These are phyloP conservation scores for Boleophthalmus pectinirostris DNA, from an alignment of 2,113 vertebrate genomes.

Conservation along the genomic window DNA sequence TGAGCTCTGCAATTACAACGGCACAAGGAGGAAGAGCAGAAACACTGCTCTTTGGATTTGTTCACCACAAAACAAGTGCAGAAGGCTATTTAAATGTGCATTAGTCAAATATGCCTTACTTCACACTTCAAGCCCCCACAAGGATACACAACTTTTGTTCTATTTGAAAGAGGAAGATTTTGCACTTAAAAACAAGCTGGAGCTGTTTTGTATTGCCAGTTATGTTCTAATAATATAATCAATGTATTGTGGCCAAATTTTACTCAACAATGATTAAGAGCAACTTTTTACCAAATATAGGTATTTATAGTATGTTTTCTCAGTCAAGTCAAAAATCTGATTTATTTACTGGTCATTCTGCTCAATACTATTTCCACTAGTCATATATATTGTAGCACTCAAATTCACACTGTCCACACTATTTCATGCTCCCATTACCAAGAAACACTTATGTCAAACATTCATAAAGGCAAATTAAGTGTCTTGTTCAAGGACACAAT, in stretches of 20 bases:
- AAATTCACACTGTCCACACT: not conserved
- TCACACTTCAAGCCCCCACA: not conserved
- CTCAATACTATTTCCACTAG: not conserved
- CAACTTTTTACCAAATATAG: too few relatives aligned
- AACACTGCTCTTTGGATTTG: conserved; percentile 20
- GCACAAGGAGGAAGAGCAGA: conserved; percentile 43
- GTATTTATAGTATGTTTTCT: not conserved
- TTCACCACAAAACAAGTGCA: not conserved
- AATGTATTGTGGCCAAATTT: not conserved
- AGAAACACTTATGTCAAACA: too few relatives aligned
- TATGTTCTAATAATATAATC: not conserved
- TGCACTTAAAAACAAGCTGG: not conserved
- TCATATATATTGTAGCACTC: not conserved
- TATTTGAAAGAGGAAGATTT: not conserved
- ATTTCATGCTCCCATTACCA: too few relatives aligned
- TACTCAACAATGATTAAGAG: too few relatives aligned
- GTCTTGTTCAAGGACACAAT: too few relatives aligned
- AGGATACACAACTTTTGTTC: not conserved
- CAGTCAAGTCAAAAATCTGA: not conserved
- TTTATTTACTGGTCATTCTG: not conserved
- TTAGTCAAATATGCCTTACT: not conserved
- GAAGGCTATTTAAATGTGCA: not conserved
- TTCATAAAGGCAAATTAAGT: too few relatives aligned
- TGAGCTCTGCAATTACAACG: conserved; percentile 26
- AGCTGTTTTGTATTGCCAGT: not conserved